Evolutionary conservation across 2,113 vertebrate genomes (phyloP), one percentile per base, ranked within the genome.

Genomic region (Reinhardtius hippoglossoides): DNA sequence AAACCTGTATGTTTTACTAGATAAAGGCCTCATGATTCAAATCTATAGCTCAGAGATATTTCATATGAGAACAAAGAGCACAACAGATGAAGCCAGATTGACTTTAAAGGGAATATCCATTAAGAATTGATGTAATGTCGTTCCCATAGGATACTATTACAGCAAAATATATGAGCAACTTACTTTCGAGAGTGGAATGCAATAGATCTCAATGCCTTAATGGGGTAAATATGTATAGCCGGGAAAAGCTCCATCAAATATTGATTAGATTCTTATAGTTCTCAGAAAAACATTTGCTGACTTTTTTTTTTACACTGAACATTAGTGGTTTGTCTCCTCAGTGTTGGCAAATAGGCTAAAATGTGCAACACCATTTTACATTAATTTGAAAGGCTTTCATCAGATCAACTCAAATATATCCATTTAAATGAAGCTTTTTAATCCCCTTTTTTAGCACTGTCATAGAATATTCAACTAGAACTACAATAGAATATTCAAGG

Each of bases 41-140:
- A 70, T 66, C 10, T 63, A 20, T 13, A 56, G 23, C 26, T 60
- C 60, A 63, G 27, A 46, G 9, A 23, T 61, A 54, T 77, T 66
- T 74, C 40, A 67, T 18, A 31, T 13, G 21, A 57, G 54, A 74
- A 73, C 59, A 73, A 67, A 78, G 60, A 62, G 9, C 23, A 57
- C 48, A 77, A 64, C 16, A 63, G 48, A 61, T 27, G 64, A 13
- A 7, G 46, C 57, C 66, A 35, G 44, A 61, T 8, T n/a, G 58
- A 65, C 65, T 70, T 71, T 31, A 31, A 76, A 66, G 35, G 26
- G 50, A 84, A 62, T 67, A 21, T 67, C 24, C 60, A 71, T 87
- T 62, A 88, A 86, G 50, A 82, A 86, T 81, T 23, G 0, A 83
- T 81, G 62, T 54, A 8, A 68, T 37, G 20, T 69, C 61, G 15